Evolutionary conservation across 35 echinoderm and acorn worm genomes (phyloP), one percentile per base, ranked within the genome.

Genomic region (Nesometra sesokonis): DNA sequence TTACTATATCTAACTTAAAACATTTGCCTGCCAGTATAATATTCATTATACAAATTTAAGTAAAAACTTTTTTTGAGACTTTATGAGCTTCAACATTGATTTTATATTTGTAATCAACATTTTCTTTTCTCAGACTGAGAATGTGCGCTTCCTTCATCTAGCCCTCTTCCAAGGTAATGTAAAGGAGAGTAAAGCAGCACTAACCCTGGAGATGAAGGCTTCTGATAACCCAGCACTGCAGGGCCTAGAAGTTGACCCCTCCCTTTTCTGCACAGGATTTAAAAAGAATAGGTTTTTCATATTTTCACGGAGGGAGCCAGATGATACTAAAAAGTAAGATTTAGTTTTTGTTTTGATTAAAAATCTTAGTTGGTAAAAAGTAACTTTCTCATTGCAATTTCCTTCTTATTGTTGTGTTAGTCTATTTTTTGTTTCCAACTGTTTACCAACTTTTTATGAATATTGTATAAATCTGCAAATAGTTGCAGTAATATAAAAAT

Each of bases 241-340:
- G 81, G 47, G 77, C 13, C 46, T 81, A 31, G 76, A 80, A 35
- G 34, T 80, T 7, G 96, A 99, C 79, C 96, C 96, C 21, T 94
- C 93, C 11, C 85, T 99, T 17, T 90, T 99, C n/a, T 99, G 96
- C 85, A 90, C 89, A 29, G 96, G 90, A 11, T 99, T 99, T 80
- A 99, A 99, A 85, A 94, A 99, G 67, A 99, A 99, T 37, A 85
- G 93, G 37, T 99, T 99, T 67, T 99, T 94, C 37, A 77, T 99
- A 81, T 99, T 99, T 67, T 86, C 90, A 29, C 88, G 78, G 57
- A 89, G 93, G 19, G 92, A 90, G 34, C 96, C 93, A 37, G 93
- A 99, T 29, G 92, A 94, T 52, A 87, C 87, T 35, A 99, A 94
- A 84, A 94, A 90, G 96, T 97, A 79, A 46, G 82, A 80, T 31